Base-by-base conservation (phyloP, 2,113 vertebrate species). In the Oryzias melastigma region DNA sequence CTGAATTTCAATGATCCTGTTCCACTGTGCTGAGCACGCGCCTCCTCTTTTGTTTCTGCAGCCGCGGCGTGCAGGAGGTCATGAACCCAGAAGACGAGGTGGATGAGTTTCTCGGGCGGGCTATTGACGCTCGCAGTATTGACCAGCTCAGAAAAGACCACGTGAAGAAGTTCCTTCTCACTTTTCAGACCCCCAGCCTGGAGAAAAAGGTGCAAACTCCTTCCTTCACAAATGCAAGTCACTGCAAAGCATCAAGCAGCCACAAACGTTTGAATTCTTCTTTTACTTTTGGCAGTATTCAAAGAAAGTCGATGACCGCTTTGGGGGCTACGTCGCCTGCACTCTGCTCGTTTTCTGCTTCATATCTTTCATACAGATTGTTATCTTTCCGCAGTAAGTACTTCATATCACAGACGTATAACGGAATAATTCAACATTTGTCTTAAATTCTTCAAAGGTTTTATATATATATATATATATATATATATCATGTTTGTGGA, bases 71-170 rank as follows among this genome's bases (percentile, higher is more conserved):
- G 44, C 95, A 97, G 87, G 96, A 98, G 77, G 89, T 95, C 63
- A 88, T 98, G 82, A 98, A 97, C 85, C 96, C 96, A 0, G 96
- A 98, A 86, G 96, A 98, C 0, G 96, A 98, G 82, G 95, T 98
- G 52, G 95, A 98, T 0, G 96, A 98, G 70, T 98, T 98, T 83
- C 87, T 98, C 80, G 94, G 95, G 18, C 91, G 96, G 4, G 96
- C 96, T 81, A 98, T 98, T 0, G 96, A 98, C 0, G 96, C 96
- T 24, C 94, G 96, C 48, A 98, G 96, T 86, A 98, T 98, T 0
- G 96, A 98, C 82, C 96, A 97, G 80, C 93, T 98, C 25, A 93
- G 96, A 55, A 98, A 97, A 88, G 96, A 98, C 82, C 96, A 98
- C 0, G 96, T 98, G 50, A 96, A 95, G 78, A 95, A 94, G 79